Evolutionary conservation across 2,797 vertebrate species (phyloP).

Genomic region (Acrossocheilus fasciatus): DNA sequence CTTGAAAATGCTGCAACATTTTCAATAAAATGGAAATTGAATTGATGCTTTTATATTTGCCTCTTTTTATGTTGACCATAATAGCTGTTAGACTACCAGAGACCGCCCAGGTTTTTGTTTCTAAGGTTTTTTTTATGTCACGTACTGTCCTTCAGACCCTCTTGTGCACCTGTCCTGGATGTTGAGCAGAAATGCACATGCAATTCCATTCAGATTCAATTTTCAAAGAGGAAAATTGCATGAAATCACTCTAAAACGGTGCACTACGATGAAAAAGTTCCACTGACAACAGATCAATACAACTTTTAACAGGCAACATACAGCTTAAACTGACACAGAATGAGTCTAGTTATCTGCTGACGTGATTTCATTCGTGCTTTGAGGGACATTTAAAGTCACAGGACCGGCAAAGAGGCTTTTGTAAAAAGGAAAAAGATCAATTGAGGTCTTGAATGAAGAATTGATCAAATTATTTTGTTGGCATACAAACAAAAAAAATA

Average conservation of each 20-base stretch:
- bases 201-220: background rate
- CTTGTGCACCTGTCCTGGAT: background rate
- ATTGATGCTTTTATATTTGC: background rate
- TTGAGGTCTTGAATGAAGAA: background rate
- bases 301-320: background rate
- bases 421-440: background rate
- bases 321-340: background rate
- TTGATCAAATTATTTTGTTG: background rate
- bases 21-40: background rate
- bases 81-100: too few species aligned
- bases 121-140: background rate
- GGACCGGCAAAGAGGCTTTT: background rate
- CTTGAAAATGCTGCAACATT: background rate
- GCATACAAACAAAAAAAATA: background rate
- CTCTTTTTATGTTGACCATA: background rate
- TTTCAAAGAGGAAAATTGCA: constrained; percentile 6
- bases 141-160: background rate
- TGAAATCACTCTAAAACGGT: background rate
- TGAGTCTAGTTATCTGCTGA: background rate
- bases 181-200: background rate
- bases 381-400: constrained; percentile 3
- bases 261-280: background rate
- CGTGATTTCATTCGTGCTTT: background rate
- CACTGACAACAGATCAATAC: background rate
- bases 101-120: too few species aligned